Base-by-base conservation (phyloP, 2,113 vertebrate species). In the Myotis lucifugus region DNA sequence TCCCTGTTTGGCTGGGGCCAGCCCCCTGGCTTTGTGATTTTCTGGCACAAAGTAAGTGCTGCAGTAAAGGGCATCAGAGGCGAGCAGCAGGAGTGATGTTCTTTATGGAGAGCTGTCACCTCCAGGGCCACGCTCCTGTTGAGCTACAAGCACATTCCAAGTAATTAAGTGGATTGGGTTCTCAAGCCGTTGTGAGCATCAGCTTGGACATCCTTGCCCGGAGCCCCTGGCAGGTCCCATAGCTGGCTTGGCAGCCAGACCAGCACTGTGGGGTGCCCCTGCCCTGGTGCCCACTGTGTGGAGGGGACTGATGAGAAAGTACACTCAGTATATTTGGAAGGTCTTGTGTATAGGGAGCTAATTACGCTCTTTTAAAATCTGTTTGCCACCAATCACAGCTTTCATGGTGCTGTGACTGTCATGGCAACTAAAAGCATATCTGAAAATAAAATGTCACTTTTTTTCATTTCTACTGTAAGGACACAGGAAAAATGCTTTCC, bases 401-500 rank as follows among this genome's bases (percentile, higher is more conserved):
- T 93, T 61, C 21, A 1, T 2, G 59, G 37, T 92, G 11, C 66
- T 40, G 29, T 67, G 1, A 0, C 82, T 76, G 92, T 93, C 96
- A 87, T n/a, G 79, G 94, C 93, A 96, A 97, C 74, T 12, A 7
- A 52, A 3, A 92, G 73, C 0, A 0, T 79, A 52, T 87, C 61
- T 66, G 96, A 95, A 96, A 88, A 34, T 81, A 95, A 83, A 91
- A 94, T 19, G 90, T 93, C 90, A 88, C 83, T 91, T 92, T 42
- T 74, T 77, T 85, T 46, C 64, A 19, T 93, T 94, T 90, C 85
- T 29, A 25, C 94, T 90, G 48, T 67, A 86, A 72, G 0, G 69
- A 74, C 94, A 48, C 42, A 79, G 76, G 90, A 90, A 82, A 42
- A 0, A 1, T 6, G 76, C 85, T 97, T 50, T 9, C 46, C 46